Evolutionary conservation across 2,888 invertebrate genomes (phyloP).

Genomic region (Cheilosia variabilis): DNA sequence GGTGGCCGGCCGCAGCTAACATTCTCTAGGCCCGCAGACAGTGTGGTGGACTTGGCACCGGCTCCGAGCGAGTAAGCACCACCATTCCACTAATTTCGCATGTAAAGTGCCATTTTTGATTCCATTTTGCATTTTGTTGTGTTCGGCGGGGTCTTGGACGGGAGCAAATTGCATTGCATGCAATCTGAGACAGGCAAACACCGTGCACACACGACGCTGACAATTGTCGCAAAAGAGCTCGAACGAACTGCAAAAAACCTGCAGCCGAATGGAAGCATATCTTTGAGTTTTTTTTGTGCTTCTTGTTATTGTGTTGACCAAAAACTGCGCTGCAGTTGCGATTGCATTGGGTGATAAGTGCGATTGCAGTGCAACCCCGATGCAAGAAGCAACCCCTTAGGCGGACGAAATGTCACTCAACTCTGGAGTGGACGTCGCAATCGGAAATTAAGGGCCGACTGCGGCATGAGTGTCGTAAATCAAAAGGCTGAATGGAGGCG

Average conservation of each 20-base stretch:
- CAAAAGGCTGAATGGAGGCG: conserved; percentile 43
- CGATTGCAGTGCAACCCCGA: conserved; percentile 44
- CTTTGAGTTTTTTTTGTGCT: conserved; percentile 34
- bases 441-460: conserved; percentile 56
- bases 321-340: conserved; percentile 67
- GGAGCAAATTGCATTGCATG: conserved; percentile 74
- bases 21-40: conserved; percentile 57
- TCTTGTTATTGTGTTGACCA: conserved; percentile 20
- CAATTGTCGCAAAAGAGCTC: conserved; percentile 64
- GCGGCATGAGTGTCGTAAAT: conserved; percentile 53
- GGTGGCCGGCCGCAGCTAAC: conserved; percentile 25
- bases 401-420: conserved; percentile 63
- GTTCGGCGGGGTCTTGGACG: conserved; percentile 63
- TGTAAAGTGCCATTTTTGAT: conserved; percentile 75
- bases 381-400: conserved; percentile 46
- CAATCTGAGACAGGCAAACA: conserved; percentile 58
- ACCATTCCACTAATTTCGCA: conserved; percentile 74
- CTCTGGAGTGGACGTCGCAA: conserved; percentile 47
- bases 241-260: conserved; percentile 31
- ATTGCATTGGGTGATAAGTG: conserved; percentile 72
- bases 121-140: conserved; percentile 69
- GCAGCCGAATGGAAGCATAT: conserved; percentile 46
- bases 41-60: conserved; percentile 15
- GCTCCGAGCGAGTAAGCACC: conserved; percentile 56
- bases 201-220: conserved; percentile 18